Percentiles rank a stretch among this genome's conserved stretches.
Conservation (phyloP, 2,113 vertebrate genomes). For the Lepus europaeus region DNA sequence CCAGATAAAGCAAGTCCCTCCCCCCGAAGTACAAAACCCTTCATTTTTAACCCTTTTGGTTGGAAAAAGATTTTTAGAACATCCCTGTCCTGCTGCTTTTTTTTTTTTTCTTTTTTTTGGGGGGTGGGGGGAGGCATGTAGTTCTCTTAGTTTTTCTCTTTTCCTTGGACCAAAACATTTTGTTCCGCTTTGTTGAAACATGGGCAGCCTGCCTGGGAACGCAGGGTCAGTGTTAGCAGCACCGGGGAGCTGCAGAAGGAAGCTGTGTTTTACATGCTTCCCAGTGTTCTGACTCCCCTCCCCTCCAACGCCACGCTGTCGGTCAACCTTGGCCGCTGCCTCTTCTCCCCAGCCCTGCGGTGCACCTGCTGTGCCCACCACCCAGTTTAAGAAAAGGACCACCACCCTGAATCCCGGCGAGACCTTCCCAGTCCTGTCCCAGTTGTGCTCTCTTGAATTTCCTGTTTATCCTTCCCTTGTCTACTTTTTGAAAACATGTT, state of each 20-base stretch:
- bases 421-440: not conserved
- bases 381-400: not conserved
- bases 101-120: not conserved
- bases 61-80: not conserved
- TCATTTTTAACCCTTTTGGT: not conserved
- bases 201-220: slow-evolving; percentile 10
- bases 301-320: not conserved
- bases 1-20: not conserved
- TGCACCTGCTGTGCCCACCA: not conserved
- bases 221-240: not conserved
- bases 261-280: not conserved
- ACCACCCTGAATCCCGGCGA: not conserved
- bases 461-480: not conserved
- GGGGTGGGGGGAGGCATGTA: not conserved
- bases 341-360: fast-evolving
- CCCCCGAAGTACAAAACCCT: not conserved
- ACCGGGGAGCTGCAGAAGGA: not conserved
- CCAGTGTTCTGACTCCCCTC: not conserved
- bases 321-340: no score
- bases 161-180: not conserved
- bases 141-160: not conserved
- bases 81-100: not conserved
- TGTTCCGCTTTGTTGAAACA: not conserved
- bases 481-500: not conserved
- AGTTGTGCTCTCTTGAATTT: not conserved